These are phyloP conservation scores for Mayetiola destructor DNA, from an alignment of 2,888 invertebrate genomes.

Conservation along the genomic window DNA sequence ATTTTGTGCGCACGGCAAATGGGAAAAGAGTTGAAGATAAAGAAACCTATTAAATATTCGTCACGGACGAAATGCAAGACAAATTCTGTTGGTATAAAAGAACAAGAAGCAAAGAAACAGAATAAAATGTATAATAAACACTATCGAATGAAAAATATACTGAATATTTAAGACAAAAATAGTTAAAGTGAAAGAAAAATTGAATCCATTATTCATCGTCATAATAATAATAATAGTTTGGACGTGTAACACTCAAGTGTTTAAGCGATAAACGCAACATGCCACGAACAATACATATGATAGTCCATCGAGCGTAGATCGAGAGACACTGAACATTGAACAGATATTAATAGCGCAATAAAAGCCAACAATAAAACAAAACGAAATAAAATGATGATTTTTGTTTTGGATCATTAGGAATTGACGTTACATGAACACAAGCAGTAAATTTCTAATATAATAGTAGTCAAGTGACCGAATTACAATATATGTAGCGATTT, in stretches of 20 bases:
- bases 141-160: no score
- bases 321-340: background rate
- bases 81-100: no score
- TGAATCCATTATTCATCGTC: conserved; percentile 12
- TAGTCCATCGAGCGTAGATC: no score
- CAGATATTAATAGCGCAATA: background rate
- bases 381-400: background rate
- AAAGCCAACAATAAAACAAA: background rate
- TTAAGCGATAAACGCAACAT: conserved; percentile 12
- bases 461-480: background rate
- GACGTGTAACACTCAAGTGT: background rate
- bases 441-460: no score
- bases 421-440: no score
- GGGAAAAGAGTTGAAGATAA: background rate
- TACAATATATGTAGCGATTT: conserved; percentile 1
- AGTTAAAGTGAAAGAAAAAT: conserved; percentile 11
- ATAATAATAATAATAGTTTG: conserved; percentile 2
- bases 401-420: no score
- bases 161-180: no score
- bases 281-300: background rate
- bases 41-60: no score
- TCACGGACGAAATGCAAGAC: no score
- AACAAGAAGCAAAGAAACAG: background rate
- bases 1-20: background rate
- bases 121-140: background rate